These are phyloP conservation scores for Latheticus oryzae DNA, from an alignment of 2,888 invertebrate genomes.

Conservation along the genomic window DNA sequence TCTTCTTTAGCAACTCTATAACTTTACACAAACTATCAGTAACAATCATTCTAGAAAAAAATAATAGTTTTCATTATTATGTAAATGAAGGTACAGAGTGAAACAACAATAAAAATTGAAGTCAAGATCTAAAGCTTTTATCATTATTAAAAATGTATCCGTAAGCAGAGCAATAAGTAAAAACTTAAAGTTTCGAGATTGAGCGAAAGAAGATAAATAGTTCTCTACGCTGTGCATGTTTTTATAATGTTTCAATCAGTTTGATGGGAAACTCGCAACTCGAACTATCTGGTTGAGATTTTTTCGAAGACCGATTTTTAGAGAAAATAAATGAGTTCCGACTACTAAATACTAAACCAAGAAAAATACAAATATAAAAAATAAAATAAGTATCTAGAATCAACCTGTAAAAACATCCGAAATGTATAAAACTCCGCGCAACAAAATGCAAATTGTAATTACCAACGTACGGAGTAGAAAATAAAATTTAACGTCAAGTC, in stretches of 20 bases:
- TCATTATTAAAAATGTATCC: slow-evolving; percentile 31
- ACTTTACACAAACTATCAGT: no score
- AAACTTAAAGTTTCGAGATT: slow-evolving; percentile 44
- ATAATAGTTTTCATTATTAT: no score
- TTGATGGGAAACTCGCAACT: slow-evolving; percentile 44
- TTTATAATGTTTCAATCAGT: slow-evolving; percentile 46
- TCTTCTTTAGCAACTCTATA: no score
- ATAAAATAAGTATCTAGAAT: slow-evolving; percentile 7
- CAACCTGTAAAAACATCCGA: slow-evolving; percentile 14
- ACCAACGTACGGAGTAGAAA: slow-evolving; percentile 34
- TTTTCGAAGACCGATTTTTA: slow-evolving; percentile 35
- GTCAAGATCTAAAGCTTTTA: no score
- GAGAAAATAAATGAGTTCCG: slow-evolving; percentile 32
- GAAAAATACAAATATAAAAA: slow-evolving; percentile 14
- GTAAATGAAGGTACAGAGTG: no score
- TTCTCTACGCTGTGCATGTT: slow-evolving; percentile 37
- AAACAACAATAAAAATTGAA: no score
- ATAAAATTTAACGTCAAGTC: slow-evolving; percentile 53
- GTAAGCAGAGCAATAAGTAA: slow-evolving; percentile 37
- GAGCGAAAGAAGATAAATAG: slow-evolving; percentile 42
- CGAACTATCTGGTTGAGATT: slow-evolving; percentile 41
- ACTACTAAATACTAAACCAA: slow-evolving; percentile 4
- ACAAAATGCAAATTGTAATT: slow-evolving; percentile 53
- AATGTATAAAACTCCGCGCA: slow-evolving; percentile 24
- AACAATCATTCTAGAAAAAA: no score